Base-by-base conservation (phyloP, 2,797 vertebrate species). In the Oreonectes daqikongensis region DNA sequence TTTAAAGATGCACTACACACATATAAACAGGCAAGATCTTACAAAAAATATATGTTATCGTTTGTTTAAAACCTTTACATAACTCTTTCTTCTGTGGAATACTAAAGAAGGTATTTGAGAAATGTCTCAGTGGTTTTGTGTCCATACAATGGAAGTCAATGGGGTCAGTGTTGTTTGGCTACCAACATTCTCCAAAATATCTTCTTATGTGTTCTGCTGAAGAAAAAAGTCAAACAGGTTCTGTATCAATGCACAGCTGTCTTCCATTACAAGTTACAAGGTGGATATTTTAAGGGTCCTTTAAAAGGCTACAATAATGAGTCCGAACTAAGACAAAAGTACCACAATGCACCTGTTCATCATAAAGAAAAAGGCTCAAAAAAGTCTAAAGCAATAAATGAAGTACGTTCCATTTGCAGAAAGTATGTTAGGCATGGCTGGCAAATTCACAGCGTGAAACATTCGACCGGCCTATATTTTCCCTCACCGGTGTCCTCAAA, bases 341-440 rank as follows among this genome's bases (percentile, higher is more conserved):
- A 44, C 14, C 63, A 67, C 4, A 46, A 35, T 67, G 52, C 72
- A 66, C 72, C 50, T 75, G 63, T 75, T 57, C 24, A 32, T 20
- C 12, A 42, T 65, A 24, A 63, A 73, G 50, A 15, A 35, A 63
- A 10, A 20, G 14, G 18, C 48, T 20, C 20, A 55, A 22, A 53
- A 35, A 22, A 2, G 3, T 35, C 22, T 1, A 70, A 68, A 68
- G 10, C 7, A 52, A 22, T 2, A 52, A 52, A 48, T 32, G 3
- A 3, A 22, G 9, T 12, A 24, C 2, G 10, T 22, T 55, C 11
- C 4, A 26, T 3, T 26, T 26, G 4, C 1, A 55, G 22, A 24
- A 52, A 55, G 15, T 12, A 30, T 59, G 55, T 30, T 30, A 2
- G 17, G 55, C 55, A 30, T 17, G 26, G 26, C 26, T 18, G 12